phyloP scores from a whole-genome alignment of 2,797 vertebrate species.

The Oryzias dopingdopingensis region DNA sequence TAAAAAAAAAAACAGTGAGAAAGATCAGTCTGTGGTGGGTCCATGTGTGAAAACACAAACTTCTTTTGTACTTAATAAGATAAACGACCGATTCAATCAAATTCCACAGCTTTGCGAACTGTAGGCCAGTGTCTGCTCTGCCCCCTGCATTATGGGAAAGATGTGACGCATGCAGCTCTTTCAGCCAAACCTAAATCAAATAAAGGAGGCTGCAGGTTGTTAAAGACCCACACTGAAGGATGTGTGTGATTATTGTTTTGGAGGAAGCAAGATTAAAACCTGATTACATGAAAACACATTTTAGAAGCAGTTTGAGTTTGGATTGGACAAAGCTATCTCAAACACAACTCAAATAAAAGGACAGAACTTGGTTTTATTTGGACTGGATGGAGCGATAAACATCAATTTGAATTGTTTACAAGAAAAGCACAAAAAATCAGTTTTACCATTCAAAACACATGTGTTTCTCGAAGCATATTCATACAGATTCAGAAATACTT shows the following conservation, averaged over 20 bases:
- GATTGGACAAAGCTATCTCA: constrained; percentile 24
- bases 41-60: constrained; percentile 5
- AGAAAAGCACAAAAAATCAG: not conserved
- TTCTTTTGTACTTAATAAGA: constrained; percentile 13
- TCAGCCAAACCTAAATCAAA: constrained; percentile 2
- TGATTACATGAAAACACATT: not conserved
- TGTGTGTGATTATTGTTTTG: too few species aligned
- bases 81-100: not conserved
- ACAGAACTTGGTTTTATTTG: constrained; percentile 19
- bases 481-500: too few species aligned
- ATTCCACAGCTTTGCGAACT: constrained; percentile 12
- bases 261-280: not conserved
- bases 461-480: too few species aligned
- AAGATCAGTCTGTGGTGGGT: constrained; percentile 12
- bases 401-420: not conserved
- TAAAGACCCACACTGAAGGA: too few species aligned
- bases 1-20: not conserved
- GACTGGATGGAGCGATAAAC: constrained; percentile 1
- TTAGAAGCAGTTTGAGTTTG: constrained; percentile 9
- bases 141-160: not conserved
- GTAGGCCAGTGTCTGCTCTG: constrained; percentile 8
- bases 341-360: constrained; percentile 16
- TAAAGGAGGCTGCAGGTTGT: not conserved
- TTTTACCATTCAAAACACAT: not conserved
- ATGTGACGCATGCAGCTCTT: too few species aligned